Percentiles rank a stretch among this genome's conserved stretches.
phyloP scores from a whole-genome alignment of 2,888 invertebrate genomes.

The Hydroisotoma schaefferi region DNA sequence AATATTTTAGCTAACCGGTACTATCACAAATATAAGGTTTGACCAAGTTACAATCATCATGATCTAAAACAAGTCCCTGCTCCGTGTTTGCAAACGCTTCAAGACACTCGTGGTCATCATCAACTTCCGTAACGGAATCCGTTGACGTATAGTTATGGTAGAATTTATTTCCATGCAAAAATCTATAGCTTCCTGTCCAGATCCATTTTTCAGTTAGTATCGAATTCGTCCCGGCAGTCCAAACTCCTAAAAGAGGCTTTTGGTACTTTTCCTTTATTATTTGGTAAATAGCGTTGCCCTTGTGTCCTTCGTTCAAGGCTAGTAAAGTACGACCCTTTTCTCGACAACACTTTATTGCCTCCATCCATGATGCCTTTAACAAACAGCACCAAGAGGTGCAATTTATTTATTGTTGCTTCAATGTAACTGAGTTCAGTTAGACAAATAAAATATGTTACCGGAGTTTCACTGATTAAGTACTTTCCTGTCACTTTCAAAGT shows the following conservation, averaged over 20 bases:
- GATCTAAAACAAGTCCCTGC: neutral
- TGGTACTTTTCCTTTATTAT: neutral
- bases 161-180: neutral
- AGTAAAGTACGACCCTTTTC: neutral
- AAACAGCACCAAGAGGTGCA: no score
- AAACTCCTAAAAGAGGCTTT: neutral
- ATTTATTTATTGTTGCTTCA: no score
- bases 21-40: constrained; percentile 7
- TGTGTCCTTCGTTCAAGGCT: neutral
- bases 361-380: constrained; percentile 3
- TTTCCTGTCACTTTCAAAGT: neutral
- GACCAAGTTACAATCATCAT: constrained; percentile 1
- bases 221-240: constrained; percentile 1
- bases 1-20: neutral
- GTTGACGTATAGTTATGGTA: neutral
- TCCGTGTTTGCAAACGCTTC: constrained; percentile 3
- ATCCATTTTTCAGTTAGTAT: neutral
- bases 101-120: constrained; percentile 1
- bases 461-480: neutral
- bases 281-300: neutral
- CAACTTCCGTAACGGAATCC: neutral
- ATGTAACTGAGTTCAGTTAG: no score
- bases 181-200: constrained; percentile 7
- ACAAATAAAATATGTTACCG: neutral
- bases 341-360: constrained; percentile 2